Percentiles rank a stretch among this genome's conserved stretches.
These are phyloP conservation scores for Lycaena phlaeas DNA, from an alignment of 2,888 invertebrate species.

Conservation along the genomic window DNA sequence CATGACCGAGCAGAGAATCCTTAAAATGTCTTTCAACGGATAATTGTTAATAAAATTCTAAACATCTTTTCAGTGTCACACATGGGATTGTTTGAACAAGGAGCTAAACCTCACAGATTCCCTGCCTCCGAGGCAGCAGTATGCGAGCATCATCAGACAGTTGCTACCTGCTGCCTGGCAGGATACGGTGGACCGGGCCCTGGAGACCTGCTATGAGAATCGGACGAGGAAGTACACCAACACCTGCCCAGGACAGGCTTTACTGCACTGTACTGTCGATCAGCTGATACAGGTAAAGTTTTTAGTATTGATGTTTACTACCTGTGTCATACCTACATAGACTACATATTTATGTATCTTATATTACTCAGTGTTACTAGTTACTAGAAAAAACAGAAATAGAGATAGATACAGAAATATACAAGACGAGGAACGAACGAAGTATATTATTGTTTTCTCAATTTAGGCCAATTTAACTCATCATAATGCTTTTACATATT, in stretches of 20 bases:
- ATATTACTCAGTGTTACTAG: too few relatives aligned
- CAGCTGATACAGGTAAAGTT: conserved; percentile 42
- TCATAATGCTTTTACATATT: too few relatives aligned
- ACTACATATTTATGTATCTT: too few relatives aligned
- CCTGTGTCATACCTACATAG: too few relatives aligned
- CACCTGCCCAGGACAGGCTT: conserved; percentile 50
- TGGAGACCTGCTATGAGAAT: conserved; percentile 38
- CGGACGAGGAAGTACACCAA: conserved; percentile 35
- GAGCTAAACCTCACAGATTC: conserved; percentile 36
- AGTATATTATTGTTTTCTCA: too few relatives aligned
- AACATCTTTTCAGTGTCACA: conserved; percentile 35
- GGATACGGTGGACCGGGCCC: conserved; percentile 24
- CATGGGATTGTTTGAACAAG: conserved; percentile 48
- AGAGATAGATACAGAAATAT: too few relatives aligned
- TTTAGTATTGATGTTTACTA: too few relatives aligned
- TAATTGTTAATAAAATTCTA: neutral
- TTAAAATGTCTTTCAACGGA: too few relatives aligned
- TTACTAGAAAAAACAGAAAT: too few relatives aligned
- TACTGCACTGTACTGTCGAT: conserved; percentile 53
- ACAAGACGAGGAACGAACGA: too few relatives aligned
- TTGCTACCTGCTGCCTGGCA: conserved; percentile 42
- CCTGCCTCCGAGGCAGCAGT: conserved; percentile 30
- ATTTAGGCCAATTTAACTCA: too few relatives aligned
- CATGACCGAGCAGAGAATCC: too few relatives aligned
- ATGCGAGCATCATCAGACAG: conserved; percentile 23